Evolutionary conservation across 2,113 vertebrate species (phyloP).

Genomic region (Phaethornis superciliosus): DNA sequence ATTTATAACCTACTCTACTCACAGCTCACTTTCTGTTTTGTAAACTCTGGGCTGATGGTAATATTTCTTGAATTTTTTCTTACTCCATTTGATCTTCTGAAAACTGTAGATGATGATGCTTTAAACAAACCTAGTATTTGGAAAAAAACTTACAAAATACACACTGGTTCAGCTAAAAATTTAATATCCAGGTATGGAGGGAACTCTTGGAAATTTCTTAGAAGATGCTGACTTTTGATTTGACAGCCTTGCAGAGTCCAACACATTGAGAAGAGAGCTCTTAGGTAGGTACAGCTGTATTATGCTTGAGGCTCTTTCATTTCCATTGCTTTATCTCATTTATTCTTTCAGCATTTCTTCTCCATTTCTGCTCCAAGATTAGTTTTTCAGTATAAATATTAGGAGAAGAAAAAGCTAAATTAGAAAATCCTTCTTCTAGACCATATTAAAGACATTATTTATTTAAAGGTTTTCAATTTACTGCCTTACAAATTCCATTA

Average conservation of each 20-base stretch:
- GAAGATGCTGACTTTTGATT: neutral
- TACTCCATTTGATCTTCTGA: neutral
- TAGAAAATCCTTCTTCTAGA: neutral
- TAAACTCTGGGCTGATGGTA: neutral
- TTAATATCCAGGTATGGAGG: neutral
- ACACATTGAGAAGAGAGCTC: neutral
- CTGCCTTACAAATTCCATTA: neutral
- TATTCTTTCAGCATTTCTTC: neutral
- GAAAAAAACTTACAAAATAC: neutral
- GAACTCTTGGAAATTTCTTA: neutral
- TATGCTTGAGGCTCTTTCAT: neutral
- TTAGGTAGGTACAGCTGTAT: neutral
- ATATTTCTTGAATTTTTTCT: neutral
- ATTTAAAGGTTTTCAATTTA: neutral
- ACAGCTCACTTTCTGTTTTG: neutral
- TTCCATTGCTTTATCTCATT: neutral
- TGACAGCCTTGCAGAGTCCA: neutral
- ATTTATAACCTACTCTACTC: conserved; percentile 1
- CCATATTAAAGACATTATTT: neutral
- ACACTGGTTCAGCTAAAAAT: neutral
- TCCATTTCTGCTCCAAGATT: neutral
- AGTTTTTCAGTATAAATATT: neutral
- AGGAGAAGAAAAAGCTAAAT: neutral
- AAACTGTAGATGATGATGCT: neutral
- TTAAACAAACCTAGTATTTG: neutral